Conservation (phyloP, 2,797 vertebrate species). For the Okamejei kenojei region DNA sequence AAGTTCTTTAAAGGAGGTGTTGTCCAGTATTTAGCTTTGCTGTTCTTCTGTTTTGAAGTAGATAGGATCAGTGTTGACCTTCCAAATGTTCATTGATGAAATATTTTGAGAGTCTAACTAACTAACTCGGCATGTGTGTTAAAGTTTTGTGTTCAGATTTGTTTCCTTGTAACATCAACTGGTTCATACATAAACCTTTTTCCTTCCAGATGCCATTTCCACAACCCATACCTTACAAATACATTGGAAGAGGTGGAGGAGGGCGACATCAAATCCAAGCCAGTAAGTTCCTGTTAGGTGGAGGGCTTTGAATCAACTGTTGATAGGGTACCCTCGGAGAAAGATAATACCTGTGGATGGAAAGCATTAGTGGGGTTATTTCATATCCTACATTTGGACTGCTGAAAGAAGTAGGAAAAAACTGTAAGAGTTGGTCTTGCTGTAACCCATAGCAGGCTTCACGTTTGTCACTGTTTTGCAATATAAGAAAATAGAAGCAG, state of each 20-base stretch:
- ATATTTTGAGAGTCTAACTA: background rate
- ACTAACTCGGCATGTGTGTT: background rate
- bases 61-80: background rate
- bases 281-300: background rate
- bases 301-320: background rate
- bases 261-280: background rate
- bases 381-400: background rate
- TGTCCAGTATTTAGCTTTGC: background rate
- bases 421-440: background rate
- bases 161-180: background rate
- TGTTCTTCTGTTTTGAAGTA: background rate
- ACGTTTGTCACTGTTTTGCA: background rate
- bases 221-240: slow-evolving; percentile 16
- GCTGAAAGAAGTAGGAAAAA: background rate
- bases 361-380: background rate
- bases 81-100: background rate
- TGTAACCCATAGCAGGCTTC: background rate
- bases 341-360: background rate
- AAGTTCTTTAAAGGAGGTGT: background rate
- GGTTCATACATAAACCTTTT: too few species aligned
- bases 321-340: too few species aligned
- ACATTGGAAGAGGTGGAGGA: background rate
- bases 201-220: slow-evolving; percentile 14
- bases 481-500: too few species aligned
- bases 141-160: background rate